Percentiles rank a stretch among this genome's conserved stretches.
Evolutionary conservation across 2,113 vertebrate genomes (phyloP).

Genomic region (Sinocyclocheilus anshuiensis): DNA sequence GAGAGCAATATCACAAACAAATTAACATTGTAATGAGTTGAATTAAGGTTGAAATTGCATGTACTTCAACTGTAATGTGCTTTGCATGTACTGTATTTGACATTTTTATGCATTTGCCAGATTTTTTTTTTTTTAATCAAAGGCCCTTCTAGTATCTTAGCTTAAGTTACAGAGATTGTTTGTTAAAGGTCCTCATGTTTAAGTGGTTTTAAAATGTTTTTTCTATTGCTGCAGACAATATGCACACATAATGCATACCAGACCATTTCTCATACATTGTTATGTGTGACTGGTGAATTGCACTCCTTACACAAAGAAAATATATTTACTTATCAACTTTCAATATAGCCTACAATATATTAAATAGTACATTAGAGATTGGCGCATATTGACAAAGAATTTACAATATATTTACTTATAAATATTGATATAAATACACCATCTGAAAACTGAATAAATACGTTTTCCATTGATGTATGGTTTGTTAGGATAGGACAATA

Average conservation of each 20-base stretch:
- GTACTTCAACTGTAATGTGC: background rate
- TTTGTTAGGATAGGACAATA: no score
- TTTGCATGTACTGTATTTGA: background rate
- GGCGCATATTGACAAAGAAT: no score
- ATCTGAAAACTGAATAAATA: no score
- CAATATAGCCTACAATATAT: no score
- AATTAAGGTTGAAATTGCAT: conserved; percentile 24
- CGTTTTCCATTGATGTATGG: no score
- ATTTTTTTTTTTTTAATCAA: background rate
- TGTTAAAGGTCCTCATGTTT: background rate
- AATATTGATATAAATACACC: no score
- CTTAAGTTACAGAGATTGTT: background rate
- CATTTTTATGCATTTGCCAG: background rate
- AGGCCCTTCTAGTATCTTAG: background rate
- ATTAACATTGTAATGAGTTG: conserved; percentile 12
- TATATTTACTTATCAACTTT: no score
- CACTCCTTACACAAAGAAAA: background rate
- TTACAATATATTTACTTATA: no score
- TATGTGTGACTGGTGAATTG: background rate
- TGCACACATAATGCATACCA: background rate
- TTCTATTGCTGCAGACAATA: background rate
- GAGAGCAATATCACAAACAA: background rate
- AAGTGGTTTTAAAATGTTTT: conserved; percentile 10
- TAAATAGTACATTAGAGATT: no score
- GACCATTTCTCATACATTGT: background rate